Conservation (phyloP, 2,113 vertebrate species). For the Cephalopholis sonnerati region DNA sequence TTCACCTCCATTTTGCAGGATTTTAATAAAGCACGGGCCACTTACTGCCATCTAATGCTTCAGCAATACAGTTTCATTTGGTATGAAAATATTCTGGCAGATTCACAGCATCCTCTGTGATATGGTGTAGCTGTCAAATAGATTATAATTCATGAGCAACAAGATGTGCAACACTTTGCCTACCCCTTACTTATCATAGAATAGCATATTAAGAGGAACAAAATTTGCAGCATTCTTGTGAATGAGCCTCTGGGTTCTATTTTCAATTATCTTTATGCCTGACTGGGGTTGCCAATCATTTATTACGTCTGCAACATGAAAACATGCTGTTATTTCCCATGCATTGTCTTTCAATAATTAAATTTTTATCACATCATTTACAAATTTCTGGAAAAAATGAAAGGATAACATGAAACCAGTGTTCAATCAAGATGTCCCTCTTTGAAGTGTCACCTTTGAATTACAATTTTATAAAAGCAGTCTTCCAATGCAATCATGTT, state of each 20-base stretch:
- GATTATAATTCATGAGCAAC: conserved; percentile 73
- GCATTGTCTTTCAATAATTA: conserved; percentile 28
- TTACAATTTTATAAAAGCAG: not conserved
- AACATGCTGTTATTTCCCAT: conserved; percentile 23
- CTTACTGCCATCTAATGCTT: conserved; percentile 46
- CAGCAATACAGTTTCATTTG: conserved; percentile 55
- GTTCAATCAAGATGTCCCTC: not conserved
- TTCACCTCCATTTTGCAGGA: conserved; percentile 34
- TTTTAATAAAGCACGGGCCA: conserved; percentile 54
- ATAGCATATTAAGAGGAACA: conserved; percentile 56
- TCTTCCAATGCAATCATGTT: not conserved
- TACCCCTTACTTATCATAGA: conserved; percentile 54
- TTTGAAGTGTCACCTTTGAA: conserved; percentile 13
- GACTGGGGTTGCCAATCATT: conserved; percentile 49
- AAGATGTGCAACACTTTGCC: conserved; percentile 61
- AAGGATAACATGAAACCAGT: not conserved
- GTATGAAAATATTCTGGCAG: conserved; percentile 60
- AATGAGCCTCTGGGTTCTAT: conserved; percentile 59
- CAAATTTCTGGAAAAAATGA: not conserved
- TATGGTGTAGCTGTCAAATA: conserved; percentile 66
- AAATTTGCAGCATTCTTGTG: conserved; percentile 55
- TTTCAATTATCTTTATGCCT: conserved; percentile 57
- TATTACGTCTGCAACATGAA: conserved; percentile 18
- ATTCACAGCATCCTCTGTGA: conserved; percentile 39
- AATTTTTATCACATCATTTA: not conserved